phyloP scores from a whole-genome alignment of 2,113 vertebrate species.

The Numida meleagris region DNA sequence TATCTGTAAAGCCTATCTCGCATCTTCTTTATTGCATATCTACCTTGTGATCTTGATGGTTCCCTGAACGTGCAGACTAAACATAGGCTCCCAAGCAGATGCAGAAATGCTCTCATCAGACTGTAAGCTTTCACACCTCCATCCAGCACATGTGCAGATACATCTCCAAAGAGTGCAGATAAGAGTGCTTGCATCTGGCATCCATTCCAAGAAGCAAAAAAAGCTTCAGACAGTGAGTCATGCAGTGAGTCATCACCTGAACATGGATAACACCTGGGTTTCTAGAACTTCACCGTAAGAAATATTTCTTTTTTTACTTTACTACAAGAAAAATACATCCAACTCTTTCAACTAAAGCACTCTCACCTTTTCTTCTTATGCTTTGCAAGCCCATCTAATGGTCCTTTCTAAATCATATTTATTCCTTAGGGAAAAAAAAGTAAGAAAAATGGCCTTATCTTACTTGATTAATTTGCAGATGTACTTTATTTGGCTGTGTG shows the following conservation, averaged over 20 bases:
- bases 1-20: neutral
- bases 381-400: neutral
- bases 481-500: neutral
- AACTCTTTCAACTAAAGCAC: neutral
- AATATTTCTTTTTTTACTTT: neutral
- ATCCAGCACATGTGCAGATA: neutral
- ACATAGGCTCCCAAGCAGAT: neutral
- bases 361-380: neutral
- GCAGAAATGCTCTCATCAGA: neutral
- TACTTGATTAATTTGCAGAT: neutral
- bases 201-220: neutral
- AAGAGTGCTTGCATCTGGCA: neutral
- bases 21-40: neutral
- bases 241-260: neutral
- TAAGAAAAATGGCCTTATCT: neutral
- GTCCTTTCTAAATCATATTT: neutral
- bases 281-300: neutral
- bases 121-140: neutral
- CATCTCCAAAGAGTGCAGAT: accelerated
- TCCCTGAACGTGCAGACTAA: neutral
- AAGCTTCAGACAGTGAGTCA: neutral
- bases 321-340: neutral
- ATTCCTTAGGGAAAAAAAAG: neutral
- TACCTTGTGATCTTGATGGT: neutral
- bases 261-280: neutral